Evolutionary conservation across 1,140 invertebrate genomes (phyloP), one percentile per base, ranked within the genome.

Genomic region (Coelopa frigida): DNA sequence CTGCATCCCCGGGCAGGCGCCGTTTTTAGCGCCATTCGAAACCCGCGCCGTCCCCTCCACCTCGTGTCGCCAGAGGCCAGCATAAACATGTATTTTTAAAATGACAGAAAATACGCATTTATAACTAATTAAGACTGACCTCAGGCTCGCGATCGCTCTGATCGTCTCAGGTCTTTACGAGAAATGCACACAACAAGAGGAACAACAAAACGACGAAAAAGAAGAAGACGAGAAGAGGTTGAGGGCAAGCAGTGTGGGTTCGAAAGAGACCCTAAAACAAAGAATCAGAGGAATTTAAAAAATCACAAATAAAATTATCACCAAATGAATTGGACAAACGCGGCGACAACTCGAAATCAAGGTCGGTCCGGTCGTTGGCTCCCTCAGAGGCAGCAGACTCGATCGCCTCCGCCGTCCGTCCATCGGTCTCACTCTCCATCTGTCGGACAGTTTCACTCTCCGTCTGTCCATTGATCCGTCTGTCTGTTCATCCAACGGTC

Each of bases 311-410:
- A n/a, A n/a, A n/a, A n/a, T n/a, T n/a, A n/a, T n/a, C n/a, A n/a
- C n/a, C n/a, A n/a, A n/a, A n/a, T n/a, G n/a, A n/a, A n/a, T n/a
- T n/a, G n/a, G n/a, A n/a, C n/a, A n/a, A n/a, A n/a, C n/a, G n/a
- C n/a, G n/a, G n/a, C n/a, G n/a, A n/a, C n/a, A n/a, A 18, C 33
- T 43, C 26, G 33, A 43, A 27, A 43, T 43, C 41, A 43, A 43
- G 27, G 15, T 43, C 33, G 41, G 33, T 43, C 33, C 31, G 33
- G 41, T 26, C 33, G 33, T 43, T 43, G 41, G 41, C 27, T 43
- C 41, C 31, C 31, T 18, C 17, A 3, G 22, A 20, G 41, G 15
- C 41, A 32, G 31, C 41, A n/a, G n/a, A n/a, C 23, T 43, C 41
- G 32, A 14, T 33, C 29, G 33, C 43, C 17, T 6, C 7, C 17